Conservation (phyloP, 2,113 vertebrate genomes). For the Corapipo altera region DNA sequence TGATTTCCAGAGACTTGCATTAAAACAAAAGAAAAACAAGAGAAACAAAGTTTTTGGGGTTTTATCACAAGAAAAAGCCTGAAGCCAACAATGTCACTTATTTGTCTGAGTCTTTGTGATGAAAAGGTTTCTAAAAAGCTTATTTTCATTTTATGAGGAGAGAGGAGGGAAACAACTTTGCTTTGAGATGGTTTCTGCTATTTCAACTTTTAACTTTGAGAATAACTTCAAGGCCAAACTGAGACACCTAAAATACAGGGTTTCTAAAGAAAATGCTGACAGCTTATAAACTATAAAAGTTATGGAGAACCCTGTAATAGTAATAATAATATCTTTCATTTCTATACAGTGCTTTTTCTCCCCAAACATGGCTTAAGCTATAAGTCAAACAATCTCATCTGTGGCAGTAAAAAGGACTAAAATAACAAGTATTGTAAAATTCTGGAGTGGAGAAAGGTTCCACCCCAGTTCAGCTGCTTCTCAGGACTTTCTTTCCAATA, state of each 20-base stretch:
- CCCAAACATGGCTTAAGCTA: background rate
- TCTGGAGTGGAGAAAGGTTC: background rate
- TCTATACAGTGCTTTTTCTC: slow-evolving; percentile 18
- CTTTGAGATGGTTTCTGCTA: background rate
- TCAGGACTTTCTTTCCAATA: background rate
- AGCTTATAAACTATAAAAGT: slow-evolving; percentile 4
- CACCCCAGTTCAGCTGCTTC: background rate
- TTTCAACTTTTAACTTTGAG: background rate
- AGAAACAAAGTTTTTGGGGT: background rate
- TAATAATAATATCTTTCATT: slow-evolving; percentile 36
- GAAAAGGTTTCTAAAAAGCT: background rate
- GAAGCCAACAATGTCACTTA: background rate
- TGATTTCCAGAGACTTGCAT: background rate
- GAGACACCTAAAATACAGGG: slow-evolving; percentile 32
- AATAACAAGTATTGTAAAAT: background rate
- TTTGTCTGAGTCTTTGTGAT: background rate
- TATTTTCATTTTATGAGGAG: background rate
- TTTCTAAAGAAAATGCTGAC: slow-evolving; percentile 33
- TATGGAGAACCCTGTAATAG: slow-evolving; percentile 7
- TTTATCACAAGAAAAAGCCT: background rate
- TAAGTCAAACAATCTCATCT: background rate
- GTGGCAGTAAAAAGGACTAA: background rate
- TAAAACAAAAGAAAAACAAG: background rate
- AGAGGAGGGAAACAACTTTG: background rate
- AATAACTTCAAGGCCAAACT: background rate